Evolutionary conservation across 1,140 invertebrate genomes (phyloP).

Genomic region (Zelostemma sp.): DNA sequence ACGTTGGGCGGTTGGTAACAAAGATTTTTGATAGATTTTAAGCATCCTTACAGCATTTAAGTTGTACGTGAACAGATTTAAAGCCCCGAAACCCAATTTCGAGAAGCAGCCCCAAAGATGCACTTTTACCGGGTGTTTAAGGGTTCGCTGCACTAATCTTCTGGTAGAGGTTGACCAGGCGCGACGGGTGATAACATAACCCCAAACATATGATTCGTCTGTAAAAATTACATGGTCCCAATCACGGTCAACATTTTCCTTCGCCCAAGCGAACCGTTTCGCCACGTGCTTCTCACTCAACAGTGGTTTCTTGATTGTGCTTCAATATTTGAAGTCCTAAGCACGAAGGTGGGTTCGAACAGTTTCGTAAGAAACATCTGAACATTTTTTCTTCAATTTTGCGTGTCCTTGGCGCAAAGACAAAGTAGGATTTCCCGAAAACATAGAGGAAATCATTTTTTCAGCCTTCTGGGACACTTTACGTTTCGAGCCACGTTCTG

Average conservation of each 20-base stretch:
- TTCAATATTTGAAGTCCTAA: not conserved
- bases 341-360: constrained; percentile 23
- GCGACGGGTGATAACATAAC: not conserved
- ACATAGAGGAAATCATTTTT: constrained; percentile 13
- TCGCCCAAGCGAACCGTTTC: not conserved
- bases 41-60: constrained; percentile 19
- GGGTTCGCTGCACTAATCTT: constrained; percentile 7
- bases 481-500: constrained; percentile 5
- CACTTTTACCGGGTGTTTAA: constrained; percentile 14
- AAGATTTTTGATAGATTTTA: constrained; percentile 10
- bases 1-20: constrained; percentile 6
- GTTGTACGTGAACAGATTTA: constrained; percentile 15
- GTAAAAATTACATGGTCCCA: not conserved
- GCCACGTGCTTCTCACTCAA: not conserved
- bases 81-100: constrained; percentile 3
- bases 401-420: constrained; percentile 18
- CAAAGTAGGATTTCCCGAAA: constrained; percentile 18
- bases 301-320: constrained; percentile 8
- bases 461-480: too few relatives aligned
- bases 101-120: constrained; percentile 17
- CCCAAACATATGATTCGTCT: not conserved
- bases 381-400: constrained; percentile 23
- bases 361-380: constrained; percentile 24
- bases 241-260: not conserved
- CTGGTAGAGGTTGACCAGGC: not conserved